Conservation (phyloP, 1,140 invertebrate genomes). For the Tetramorium simillimum region DNA sequence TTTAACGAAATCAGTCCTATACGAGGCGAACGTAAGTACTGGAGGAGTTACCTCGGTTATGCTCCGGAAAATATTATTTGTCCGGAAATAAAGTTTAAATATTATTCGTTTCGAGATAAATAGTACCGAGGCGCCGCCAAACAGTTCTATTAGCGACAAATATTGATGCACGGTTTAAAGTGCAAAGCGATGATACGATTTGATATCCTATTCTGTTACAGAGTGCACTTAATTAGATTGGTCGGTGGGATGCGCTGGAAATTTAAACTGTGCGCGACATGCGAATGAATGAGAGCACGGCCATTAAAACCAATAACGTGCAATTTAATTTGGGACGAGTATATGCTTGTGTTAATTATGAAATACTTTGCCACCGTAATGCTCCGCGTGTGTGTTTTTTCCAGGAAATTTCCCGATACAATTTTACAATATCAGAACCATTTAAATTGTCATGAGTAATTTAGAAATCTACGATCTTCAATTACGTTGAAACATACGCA, state of each 20-base stretch:
- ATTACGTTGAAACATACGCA: not conserved
- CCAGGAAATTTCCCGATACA: not conserved
- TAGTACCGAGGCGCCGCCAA: not conserved
- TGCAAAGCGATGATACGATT: not conserved
- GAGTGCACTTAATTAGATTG: conserved; percentile 30
- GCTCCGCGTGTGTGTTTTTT: not conserved
- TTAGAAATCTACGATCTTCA: not conserved
- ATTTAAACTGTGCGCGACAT: conserved; percentile 44
- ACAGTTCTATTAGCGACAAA: conserved; percentile 2
- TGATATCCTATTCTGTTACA: conserved; percentile 26
- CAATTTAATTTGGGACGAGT: conserved; percentile 39
- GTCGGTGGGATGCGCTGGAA: not conserved
- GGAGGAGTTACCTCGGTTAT: no score
- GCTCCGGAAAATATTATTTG: conserved; percentile 13
- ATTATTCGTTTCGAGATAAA: not conserved
- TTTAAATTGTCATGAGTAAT: conserved; percentile 27
- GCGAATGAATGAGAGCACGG: conserved; percentile 4
- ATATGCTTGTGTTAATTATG: conserved; percentile 41
- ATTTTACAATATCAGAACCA: conserved; percentile 3
- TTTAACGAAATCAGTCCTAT: conserved; percentile 48
- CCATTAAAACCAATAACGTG: conserved; percentile 48
- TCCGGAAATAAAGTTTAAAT: not conserved
- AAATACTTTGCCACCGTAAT: conserved; percentile 37
- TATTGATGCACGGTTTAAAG: not conserved
- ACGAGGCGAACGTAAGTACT: conserved; percentile 9